Percentiles rank a stretch among this genome's conserved stretches.
Conservation (phyloP, 2,888 invertebrate genomes). For the Lasius platythorax region DNA sequence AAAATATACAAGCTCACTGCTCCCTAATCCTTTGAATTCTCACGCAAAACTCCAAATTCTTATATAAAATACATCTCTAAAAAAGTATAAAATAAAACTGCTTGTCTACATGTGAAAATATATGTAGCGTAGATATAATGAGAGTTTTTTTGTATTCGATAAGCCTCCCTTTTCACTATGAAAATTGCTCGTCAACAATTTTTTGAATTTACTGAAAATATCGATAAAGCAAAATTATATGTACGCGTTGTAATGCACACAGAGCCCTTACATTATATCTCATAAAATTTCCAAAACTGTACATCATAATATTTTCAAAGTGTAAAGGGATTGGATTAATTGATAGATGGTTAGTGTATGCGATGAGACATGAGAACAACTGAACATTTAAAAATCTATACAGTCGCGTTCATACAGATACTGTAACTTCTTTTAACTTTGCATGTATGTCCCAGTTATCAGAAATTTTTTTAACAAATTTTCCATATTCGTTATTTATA, state of each 20-base stretch:
- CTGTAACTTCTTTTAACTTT: slow-evolving; percentile 52
- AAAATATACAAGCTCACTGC: slow-evolving; percentile 73
- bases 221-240: slow-evolving; percentile 18
- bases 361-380: slow-evolving; percentile 59
- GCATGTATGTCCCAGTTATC: slow-evolving; percentile 50
- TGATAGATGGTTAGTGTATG: slow-evolving; percentile 65
- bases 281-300: neutral
- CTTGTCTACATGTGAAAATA: slow-evolving; percentile 78
- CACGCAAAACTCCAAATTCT: slow-evolving; percentile 72
- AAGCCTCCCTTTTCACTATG: slow-evolving; percentile 60
- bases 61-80: slow-evolving; percentile 82
- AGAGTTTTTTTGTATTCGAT: slow-evolving; percentile 53
- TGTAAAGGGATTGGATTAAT: slow-evolving; percentile 63
- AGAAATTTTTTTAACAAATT: slow-evolving; percentile 63
- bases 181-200: slow-evolving; percentile 48
- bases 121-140: slow-evolving; percentile 70
- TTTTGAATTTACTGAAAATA: neutral
- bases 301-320: slow-evolving; percentile 50
- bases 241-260: neutral
- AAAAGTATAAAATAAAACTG: slow-evolving; percentile 83
- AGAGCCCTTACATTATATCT: neutral
- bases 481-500: slow-evolving; percentile 57
- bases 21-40: slow-evolving; percentile 67
- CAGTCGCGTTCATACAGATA: slow-evolving; percentile 60
- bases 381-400: slow-evolving; percentile 58